Evolutionary conservation across 2,113 vertebrate genomes (phyloP).

Genomic region (Periophthalmodon schlosseri): DNA sequence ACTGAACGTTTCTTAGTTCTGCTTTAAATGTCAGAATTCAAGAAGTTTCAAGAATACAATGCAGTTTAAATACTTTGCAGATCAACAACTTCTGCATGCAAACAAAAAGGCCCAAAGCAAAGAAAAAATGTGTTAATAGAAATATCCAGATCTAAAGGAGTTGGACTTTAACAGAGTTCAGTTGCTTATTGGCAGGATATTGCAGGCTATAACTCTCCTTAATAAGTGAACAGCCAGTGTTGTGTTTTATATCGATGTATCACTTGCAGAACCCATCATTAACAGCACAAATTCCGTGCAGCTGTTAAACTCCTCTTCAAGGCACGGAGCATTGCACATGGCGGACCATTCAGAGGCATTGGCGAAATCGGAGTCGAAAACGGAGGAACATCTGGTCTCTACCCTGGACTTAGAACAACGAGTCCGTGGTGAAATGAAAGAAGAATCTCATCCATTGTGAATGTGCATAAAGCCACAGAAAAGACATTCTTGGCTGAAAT

Average conservation of each 20-base stretch:
- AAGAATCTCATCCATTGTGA: conserved; percentile 67
- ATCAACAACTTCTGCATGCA: background rate
- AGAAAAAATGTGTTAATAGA: background rate
- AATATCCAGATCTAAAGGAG: background rate
- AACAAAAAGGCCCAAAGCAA: background rate
- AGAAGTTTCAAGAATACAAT: background rate
- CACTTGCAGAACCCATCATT: conserved; percentile 65
- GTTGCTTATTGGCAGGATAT: conserved; percentile 11
- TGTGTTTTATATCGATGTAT: conserved; percentile 61
- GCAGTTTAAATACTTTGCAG: background rate
- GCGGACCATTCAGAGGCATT: conserved; percentile 69
- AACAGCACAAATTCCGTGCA: conserved; percentile 70
- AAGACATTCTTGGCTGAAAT: conserved; percentile 68
- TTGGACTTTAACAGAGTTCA: background rate
- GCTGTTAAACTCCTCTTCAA: conserved; percentile 68
- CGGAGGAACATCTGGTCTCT: conserved; percentile 78
- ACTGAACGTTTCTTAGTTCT: background rate
- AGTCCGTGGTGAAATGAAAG: conserved; percentile 65
- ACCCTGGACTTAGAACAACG: conserved; percentile 66
- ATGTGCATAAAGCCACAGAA: conserved; percentile 65
- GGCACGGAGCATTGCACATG: conserved; percentile 64
- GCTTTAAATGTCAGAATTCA: background rate
- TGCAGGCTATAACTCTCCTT: conserved; percentile 6
- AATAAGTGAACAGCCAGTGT: conserved; percentile 38
- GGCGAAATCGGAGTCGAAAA: conserved; percentile 71